A percentile compares a stretch with the other conserved stretches of the same genome.
phyloP scores from a whole-genome alignment of 2,888 invertebrate species.

The Galerucella nymphaeae region DNA sequence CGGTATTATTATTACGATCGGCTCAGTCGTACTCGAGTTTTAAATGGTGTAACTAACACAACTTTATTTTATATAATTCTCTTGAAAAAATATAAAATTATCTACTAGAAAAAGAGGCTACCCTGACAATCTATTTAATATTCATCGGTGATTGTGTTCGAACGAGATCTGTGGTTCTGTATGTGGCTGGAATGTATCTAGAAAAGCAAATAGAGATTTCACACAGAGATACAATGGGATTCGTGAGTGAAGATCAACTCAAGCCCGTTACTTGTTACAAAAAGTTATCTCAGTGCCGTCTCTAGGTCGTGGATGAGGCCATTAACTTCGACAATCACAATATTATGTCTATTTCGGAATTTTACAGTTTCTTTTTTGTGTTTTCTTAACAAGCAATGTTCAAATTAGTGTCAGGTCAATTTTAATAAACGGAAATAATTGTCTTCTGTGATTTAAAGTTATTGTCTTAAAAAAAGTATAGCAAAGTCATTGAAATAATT shows the following conservation, averaged over 20 bases:
- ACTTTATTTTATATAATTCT: too few species aligned
- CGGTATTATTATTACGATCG: too few species aligned
- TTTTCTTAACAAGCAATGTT: too few species aligned
- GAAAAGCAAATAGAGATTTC: slow-evolving; percentile 63
- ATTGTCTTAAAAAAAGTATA: too few species aligned
- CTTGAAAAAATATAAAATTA: background rate
- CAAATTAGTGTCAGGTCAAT: too few species aligned
- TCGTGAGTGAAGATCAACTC: slow-evolving; percentile 61
- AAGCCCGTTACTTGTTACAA: slow-evolving; percentile 59
- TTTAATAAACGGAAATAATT: too few species aligned
- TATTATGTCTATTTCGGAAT: background rate
- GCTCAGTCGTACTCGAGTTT: too few species aligned
- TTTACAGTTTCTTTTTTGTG: background rate
- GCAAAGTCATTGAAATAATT: too few species aligned
- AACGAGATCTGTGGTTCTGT: slow-evolving; percentile 50
- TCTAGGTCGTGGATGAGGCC: slow-evolving; percentile 33
- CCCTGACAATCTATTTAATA: slow-evolving; percentile 42
- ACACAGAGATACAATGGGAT: slow-evolving; percentile 64
- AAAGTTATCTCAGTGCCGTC: slow-evolving; percentile 30
- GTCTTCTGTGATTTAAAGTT: too few species aligned
- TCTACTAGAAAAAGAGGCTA: slow-evolving; percentile 26
- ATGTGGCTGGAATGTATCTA: slow-evolving; percentile 56
- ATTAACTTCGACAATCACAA: background rate
- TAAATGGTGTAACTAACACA: too few species aligned
- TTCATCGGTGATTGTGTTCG: slow-evolving; percentile 45